phyloP scores from a whole-genome alignment of 2,797 vertebrate genomes.

The Spatula versicolor region DNA sequence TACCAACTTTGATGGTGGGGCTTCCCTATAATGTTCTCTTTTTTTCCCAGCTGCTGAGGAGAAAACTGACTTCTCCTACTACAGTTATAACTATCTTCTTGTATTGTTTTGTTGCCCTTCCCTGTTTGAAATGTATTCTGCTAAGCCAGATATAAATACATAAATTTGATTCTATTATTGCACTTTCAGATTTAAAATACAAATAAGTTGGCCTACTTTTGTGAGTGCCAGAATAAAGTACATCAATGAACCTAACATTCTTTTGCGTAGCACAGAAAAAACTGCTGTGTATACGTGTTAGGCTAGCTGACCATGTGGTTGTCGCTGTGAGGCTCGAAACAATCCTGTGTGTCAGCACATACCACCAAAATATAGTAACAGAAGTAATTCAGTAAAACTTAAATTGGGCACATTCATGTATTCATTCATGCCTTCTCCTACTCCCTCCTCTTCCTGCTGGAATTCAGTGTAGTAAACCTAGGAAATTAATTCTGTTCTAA shows the following conservation, averaged over 20 bases:
- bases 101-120: neutral
- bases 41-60: neutral
- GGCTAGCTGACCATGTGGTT: neutral
- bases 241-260: neutral
- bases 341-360: neutral
- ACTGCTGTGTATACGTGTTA: neutral
- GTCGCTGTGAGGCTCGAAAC: neutral
- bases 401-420: neutral
- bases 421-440: neutral
- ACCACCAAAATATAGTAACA: neutral
- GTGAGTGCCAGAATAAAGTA: neutral
- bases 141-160: neutral
- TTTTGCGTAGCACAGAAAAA: neutral
- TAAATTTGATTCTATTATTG: neutral
- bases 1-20: neutral
- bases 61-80: neutral
- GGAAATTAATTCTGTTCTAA: neutral
- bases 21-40: neutral
- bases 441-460: neutral
- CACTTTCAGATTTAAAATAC: conserved; percentile 2
- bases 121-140: neutral
- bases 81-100: neutral
- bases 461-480: neutral
- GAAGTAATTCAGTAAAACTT: neutral
- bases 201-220: neutral